These are phyloP conservation scores for Beris chalybata DNA, from an alignment of 2,888 invertebrate genomes.

Conservation along the genomic window DNA sequence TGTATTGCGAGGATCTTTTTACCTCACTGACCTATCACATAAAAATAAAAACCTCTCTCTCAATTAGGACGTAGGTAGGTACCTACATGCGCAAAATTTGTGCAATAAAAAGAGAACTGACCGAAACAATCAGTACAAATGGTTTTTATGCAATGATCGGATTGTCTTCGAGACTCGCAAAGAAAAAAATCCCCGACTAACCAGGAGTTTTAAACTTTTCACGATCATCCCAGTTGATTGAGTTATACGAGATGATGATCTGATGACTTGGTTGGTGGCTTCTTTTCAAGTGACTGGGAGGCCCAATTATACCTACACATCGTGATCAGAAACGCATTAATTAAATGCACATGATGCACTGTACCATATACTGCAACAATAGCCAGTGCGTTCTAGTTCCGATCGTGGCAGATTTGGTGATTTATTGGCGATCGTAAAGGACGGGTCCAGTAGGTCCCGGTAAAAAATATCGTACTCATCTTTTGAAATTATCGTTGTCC, in stretches of 20 bases:
- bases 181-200: constrained; percentile 9
- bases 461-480: no score
- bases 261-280: constrained; percentile 32
- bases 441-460: no score
- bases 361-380: no score
- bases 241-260: constrained; percentile 30
- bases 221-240: constrained; percentile 24
- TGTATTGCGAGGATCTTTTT: constrained; percentile 22
- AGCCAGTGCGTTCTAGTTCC: no score
- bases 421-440: no score
- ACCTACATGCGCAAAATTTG: constrained; percentile 36
- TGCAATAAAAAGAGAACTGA: constrained; percentile 40
- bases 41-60: constrained; percentile 42
- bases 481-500: no score
- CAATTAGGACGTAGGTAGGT: constrained; percentile 39
- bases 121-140: constrained; percentile 18
- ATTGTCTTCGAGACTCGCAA: constrained; percentile 22
- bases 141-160: constrained; percentile 24
- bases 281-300: constrained; percentile 18
- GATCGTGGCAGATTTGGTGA: no score
- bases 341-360: neutral
- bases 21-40: constrained; percentile 33
- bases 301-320: constrained; percentile 22
- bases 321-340: constrained; percentile 11
- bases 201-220: constrained; percentile 17